Evolutionary conservation across 2,113 vertebrate genomes (phyloP), one percentile per base, ranked within the genome.

Genomic region (Brachypteracias leptosomus): DNA sequence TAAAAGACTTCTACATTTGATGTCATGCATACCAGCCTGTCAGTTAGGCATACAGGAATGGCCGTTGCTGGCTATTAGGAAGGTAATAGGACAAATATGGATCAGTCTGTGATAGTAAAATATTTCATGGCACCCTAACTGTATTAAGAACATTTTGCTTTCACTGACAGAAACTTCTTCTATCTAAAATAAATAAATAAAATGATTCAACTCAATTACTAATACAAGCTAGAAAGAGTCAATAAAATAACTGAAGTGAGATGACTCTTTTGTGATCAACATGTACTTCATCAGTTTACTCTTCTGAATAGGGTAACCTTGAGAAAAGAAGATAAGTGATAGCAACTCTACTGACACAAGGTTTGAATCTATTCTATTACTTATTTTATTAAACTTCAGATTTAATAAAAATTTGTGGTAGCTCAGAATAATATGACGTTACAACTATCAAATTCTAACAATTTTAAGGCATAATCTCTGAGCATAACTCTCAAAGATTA

Each of bases 1-100:
- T 73, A 26, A n/a, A 90, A 85, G 26, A 18, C 15, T 81, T 74
- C 21, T 36, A 0, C 0, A 4, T 36, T 57, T 35, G 47, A 79
- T 44, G 11, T 36, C 46, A 71, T 1, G 1, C 13, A 22, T 21
- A 13, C 5, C 4, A 24, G 15, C 21, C 44, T 3, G 2, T 24
- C 38, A 65, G 18, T 47, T 7, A 35, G 21, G 36, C 29, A 51
- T 13, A 38, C 0, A 8, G 24, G 25, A 92, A 54, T 21, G 5
- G 44, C 9, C 7, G 3, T 16, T 44, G 9, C 2, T 81, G 47
- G 20, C 22, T 93, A 5, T 51, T 58, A 29, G 20, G 42, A 54
- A 71, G 20, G 26, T 31, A 33, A 40, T 1, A 77, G 38, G 29
- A 71, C 26, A 59, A 79, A 63, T 15, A 84, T 0, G 2, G 59